These are phyloP conservation scores for Rhinichthys osculus DNA, from an alignment of 2,797 vertebrate genomes.

Conservation along the genomic window DNA sequence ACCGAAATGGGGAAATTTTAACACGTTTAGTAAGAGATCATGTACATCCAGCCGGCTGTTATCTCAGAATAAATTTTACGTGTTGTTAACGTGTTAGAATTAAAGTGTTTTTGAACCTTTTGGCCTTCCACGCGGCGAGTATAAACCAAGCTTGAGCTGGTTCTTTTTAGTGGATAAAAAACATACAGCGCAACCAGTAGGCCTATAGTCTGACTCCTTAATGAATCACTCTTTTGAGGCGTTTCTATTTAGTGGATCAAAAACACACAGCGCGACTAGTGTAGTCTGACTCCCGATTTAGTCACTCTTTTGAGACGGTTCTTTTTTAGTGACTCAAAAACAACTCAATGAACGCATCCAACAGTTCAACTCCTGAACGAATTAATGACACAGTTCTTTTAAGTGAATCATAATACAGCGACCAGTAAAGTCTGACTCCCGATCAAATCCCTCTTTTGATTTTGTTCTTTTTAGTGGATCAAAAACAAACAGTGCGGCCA, in stretches of 20 bases:
- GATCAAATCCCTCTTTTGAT: background rate
- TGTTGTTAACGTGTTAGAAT: too few species aligned
- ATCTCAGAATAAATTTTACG: too few species aligned
- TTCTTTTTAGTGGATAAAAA: background rate
- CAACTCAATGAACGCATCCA: too few species aligned
- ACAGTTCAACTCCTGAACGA: too few species aligned
- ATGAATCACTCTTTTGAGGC: background rate
- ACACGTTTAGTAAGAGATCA: too few species aligned
- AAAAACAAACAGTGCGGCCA: background rate
- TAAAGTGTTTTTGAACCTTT: too few species aligned
- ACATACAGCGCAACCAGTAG: background rate
- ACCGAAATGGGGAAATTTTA: too few species aligned
- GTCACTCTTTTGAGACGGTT: background rate
- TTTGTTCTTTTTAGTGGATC: background rate
- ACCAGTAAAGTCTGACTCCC: background rate
- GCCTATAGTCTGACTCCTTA: too few species aligned
- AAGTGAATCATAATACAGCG: background rate
- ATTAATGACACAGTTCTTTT: too few species aligned
- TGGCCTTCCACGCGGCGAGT: too few species aligned
- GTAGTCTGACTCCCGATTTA: background rate
- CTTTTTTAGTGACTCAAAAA: background rate
- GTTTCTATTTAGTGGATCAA: background rate
- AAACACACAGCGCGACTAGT: background rate
- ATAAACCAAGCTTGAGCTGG: too few species aligned
- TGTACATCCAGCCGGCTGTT: too few species aligned